Evolutionary conservation across 2,797 vertebrate species (phyloP), one percentile per base, ranked within the genome.

Genomic region (Eupleurogrammus muticus): DNA sequence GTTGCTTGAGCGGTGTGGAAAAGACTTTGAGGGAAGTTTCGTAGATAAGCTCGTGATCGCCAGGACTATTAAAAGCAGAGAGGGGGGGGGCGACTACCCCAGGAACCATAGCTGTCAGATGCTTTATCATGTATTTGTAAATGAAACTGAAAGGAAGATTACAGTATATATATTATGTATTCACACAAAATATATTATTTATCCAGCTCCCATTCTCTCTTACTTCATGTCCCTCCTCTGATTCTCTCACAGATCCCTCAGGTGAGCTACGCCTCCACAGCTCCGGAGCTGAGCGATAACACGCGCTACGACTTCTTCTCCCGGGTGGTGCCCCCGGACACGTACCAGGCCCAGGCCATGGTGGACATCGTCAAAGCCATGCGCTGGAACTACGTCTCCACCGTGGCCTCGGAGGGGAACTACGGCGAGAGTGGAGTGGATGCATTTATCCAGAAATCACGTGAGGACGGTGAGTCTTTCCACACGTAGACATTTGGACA

Each of bases 221-320:
- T 36, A 44, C 7, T 44, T 44, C 40, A 44, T 17, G 16, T 6
- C 36, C 49, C 60, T 32, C 51, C 34, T 47, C 16, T 57, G 7
- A 53, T 38, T 65, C n/a, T 47, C 35, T 57, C 23, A 11, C 63
- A 98, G 97, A 98, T 98, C 72, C 97, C 97, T 59, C 97, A 98
- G 92, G 96, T 98, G 92, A 98, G 97, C 91, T 98, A 98, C 0
- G 97, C 97, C 61, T 98, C 97, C 83, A 98, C 96, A 0, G 97
- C 97, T 0, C 96, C 97, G 0, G 97, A 98, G 90, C 92, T 98
- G 84, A 98, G 97, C 0, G 97, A 98, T 82, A 98, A 97, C 95
- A 98, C 95, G 80, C 96, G 97, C 87, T 98, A 98, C 0, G 97
- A 98, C 90, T 98, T 97, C 94, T 98, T 98, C 91, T 98, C 97